Conservation (phyloP, 2,797 vertebrate species). For the Heterohyrax brucei region DNA sequence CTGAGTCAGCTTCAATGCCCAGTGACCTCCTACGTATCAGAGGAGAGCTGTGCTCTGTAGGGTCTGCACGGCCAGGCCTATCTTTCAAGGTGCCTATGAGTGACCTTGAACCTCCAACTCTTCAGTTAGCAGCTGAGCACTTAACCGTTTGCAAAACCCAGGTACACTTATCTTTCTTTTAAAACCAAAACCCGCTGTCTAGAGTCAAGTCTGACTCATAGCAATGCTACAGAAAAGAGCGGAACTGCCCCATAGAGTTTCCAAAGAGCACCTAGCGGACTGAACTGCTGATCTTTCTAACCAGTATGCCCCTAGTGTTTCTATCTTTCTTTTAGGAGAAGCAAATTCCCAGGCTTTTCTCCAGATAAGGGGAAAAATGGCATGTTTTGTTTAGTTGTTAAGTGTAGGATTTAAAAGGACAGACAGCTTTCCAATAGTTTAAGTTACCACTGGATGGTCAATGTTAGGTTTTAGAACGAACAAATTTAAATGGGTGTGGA, state of each 20-base stretch:
- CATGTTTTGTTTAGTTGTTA: constrained; percentile 34
- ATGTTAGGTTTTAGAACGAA: constrained; percentile 39
- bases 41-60: background rate
- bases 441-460: constrained; percentile 31
- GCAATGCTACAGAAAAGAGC: too few species aligned
- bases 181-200: too few species aligned
- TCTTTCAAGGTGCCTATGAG: background rate
- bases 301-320: too few species aligned
- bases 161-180: background rate
- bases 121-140: background rate
- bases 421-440: constrained; percentile 12
- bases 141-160: background rate
- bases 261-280: too few species aligned
- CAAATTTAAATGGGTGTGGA: constrained; percentile 51
- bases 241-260: too few species aligned
- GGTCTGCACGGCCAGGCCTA: background rate
- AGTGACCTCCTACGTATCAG: background rate
- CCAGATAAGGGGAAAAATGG: background rate
- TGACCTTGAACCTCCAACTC: too few species aligned
- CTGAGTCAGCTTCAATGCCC: background rate
- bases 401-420: background rate
- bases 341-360: background rate
- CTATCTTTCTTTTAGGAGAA: background rate
- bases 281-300: too few species aligned
- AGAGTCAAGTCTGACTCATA: too few species aligned